Evolutionary conservation across 1,140 invertebrate genomes (phyloP).

Genomic region (Procambarus clarkii): DNA sequence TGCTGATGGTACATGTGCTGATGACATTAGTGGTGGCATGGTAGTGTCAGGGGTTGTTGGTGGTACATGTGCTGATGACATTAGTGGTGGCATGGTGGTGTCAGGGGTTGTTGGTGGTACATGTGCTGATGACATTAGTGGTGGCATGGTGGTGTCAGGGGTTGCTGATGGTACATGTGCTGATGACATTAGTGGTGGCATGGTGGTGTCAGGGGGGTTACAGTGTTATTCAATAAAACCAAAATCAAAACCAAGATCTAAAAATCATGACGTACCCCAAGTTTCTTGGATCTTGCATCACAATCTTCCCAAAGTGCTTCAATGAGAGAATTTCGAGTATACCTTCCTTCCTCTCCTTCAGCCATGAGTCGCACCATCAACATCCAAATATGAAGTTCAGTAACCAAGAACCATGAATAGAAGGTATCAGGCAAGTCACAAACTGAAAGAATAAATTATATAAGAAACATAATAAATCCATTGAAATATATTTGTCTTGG

Average conservation of each 20-base stretch:
- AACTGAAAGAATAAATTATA: constrained; percentile 31
- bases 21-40: no score
- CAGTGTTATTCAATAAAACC: no score
- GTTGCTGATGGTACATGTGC: no score
- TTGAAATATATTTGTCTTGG: neutral
- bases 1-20: no score
- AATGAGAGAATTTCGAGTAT: constrained; percentile 84
- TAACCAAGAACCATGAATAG: constrained; percentile 75
- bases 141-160: no score
- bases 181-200: no score
- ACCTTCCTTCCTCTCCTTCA: constrained; percentile 83
- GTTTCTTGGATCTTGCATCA: constrained; percentile 82
- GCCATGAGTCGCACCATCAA: constrained; percentile 85
- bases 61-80: no score
- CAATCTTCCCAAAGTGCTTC: constrained; percentile 89
- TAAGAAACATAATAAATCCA: neutral
- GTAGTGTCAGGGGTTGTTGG: no score
- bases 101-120: no score
- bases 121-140: no score
- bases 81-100: no score
- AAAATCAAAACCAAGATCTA: neutral
- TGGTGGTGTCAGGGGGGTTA: no score
- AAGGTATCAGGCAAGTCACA: constrained; percentile 72
- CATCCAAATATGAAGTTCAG: constrained; percentile 91
- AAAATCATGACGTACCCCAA: constrained; percentile 77